A percentile compares a stretch with the other conserved stretches of the same genome.
Conservation (phyloP, 2,888 invertebrate species). For the Tanaodytes sp. region DNA sequence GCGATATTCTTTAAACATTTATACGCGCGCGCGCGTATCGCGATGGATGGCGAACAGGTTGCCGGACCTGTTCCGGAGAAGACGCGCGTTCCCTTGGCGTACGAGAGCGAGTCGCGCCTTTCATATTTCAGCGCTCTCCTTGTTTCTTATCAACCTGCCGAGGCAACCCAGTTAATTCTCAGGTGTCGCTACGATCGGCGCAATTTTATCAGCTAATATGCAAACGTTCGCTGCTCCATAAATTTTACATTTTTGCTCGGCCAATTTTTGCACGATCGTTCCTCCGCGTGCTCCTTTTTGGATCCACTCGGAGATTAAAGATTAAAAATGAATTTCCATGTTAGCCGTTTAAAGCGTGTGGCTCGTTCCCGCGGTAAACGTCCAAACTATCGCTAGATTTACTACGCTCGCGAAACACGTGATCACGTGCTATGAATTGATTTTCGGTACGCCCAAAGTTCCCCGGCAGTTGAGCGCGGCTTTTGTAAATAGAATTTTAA, state of each 20-base stretch:
- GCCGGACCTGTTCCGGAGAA: constrained; percentile 34
- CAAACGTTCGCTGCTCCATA: not conserved
- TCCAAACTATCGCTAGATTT: too few relatives aligned
- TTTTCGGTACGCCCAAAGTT: too few relatives aligned
- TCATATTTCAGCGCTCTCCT: constrained; percentile 24
- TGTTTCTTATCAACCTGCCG: constrained; percentile 41
- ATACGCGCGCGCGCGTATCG: constrained; percentile 25
- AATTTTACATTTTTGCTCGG: not conserved
- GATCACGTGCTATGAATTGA: too few relatives aligned
- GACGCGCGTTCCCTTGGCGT: constrained; percentile 16
- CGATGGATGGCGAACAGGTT: constrained; percentile 48
- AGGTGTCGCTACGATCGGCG: constrained; percentile 14
- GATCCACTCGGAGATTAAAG: too few relatives aligned
- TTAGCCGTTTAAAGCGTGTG: too few relatives aligned
- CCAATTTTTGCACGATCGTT: not conserved
- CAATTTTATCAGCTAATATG: constrained; percentile 1
- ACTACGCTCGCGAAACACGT: too few relatives aligned
- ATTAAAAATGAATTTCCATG: too few relatives aligned
- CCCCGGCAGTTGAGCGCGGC: too few relatives aligned
- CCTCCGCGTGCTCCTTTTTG: too few relatives aligned
- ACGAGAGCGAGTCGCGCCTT: constrained; percentile 16
- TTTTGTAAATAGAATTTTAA: too few relatives aligned
- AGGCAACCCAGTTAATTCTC: constrained; percentile 12
- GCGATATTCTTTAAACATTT: constrained; percentile 20
- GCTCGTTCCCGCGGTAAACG: too few relatives aligned